phyloP scores from a whole-genome alignment of 2,113 vertebrate species.

The Oncorhynchus clarkii region DNA sequence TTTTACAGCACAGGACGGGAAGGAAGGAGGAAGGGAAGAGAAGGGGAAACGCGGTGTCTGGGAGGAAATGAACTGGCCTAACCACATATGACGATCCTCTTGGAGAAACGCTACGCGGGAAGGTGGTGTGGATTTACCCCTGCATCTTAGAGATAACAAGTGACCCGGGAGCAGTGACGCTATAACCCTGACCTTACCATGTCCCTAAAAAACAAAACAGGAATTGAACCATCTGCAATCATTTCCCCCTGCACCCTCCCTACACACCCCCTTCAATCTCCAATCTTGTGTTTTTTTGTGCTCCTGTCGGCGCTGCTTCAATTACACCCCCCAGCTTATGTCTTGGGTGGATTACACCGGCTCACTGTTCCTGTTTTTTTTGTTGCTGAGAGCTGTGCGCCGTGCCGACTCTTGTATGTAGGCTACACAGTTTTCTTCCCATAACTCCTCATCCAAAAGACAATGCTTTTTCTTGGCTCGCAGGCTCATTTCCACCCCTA shows the following conservation, averaged over 20 bases:
- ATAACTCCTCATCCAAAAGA: conserved; percentile 57
- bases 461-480: conserved; percentile 58
- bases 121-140: conserved; percentile 30
- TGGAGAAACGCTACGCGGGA: conserved; percentile 7
- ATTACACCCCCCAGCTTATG: conserved; percentile 70
- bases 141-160: conserved; percentile 38
- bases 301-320: conserved; percentile 66
- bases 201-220: conserved; percentile 25
- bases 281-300: conserved; percentile 56
- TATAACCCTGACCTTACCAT: conserved; percentile 48
- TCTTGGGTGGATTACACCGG: conserved; percentile 67
- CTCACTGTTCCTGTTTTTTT: conserved; percentile 34
- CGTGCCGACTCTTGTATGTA: conserved; percentile 54
- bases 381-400: conserved; percentile 41
- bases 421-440: conserved; percentile 57
- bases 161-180: conserved; percentile 44
- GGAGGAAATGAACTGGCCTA: no score
- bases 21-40: conserved; percentile 38
- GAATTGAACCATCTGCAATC: conserved; percentile 60
- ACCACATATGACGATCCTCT: no score
- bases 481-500: conserved; percentile 47
- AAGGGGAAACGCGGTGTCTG: conserved; percentile 12
- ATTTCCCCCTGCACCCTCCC: neutral
- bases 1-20: conserved; percentile 47
- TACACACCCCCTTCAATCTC: conserved; percentile 51